Evolutionary conservation across 2,888 invertebrate species (phyloP).

Genomic region (Ashinkailepas kermadecensis): DNA sequence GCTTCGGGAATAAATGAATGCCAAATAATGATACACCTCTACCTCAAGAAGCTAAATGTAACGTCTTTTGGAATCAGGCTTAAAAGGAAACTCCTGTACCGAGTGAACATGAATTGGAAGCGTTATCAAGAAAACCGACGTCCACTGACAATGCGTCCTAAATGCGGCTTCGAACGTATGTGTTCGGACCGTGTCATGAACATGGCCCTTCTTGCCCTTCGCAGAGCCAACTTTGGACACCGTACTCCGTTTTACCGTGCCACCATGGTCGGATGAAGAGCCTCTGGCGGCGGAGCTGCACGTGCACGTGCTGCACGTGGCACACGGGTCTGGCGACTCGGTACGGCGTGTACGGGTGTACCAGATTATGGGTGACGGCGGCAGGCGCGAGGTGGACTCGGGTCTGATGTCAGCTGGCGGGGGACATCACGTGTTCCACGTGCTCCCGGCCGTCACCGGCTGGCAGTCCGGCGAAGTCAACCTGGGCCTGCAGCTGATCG

Average conservation of each 20-base stretch:
- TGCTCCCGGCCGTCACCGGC: constrained; percentile 74
- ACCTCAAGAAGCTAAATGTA: too few relatives aligned
- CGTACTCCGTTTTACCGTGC: constrained; percentile 65
- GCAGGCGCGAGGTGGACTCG: constrained; percentile 72
- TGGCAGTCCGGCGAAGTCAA: constrained; percentile 69
- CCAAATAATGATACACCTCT: too few relatives aligned
- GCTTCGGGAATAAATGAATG: too few relatives aligned
- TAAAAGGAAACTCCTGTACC: too few relatives aligned
- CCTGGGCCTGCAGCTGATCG: constrained; percentile 70
- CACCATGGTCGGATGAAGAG: constrained; percentile 63
- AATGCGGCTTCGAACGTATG: too few relatives aligned
- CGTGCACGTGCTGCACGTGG: constrained; percentile 34
- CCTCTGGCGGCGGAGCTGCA: constrained; percentile 74
- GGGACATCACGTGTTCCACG: constrained; percentile 53
- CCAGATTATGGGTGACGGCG: constrained; percentile 43
- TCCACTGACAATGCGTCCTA: too few relatives aligned
- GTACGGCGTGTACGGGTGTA: constrained; percentile 56
- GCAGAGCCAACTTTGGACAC: constrained; percentile 12
- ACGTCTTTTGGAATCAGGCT: too few relatives aligned
- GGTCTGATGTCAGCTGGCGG: constrained; percentile 41
- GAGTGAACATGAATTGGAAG: too few relatives aligned
- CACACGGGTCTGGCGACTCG: constrained; percentile 17
- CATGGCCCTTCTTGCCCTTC: not conserved
- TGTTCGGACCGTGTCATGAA: not conserved
- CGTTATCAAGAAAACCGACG: too few relatives aligned